Base-by-base conservation (phyloP, 2,888 invertebrate species). In the Platycheirus rosarum region DNA sequence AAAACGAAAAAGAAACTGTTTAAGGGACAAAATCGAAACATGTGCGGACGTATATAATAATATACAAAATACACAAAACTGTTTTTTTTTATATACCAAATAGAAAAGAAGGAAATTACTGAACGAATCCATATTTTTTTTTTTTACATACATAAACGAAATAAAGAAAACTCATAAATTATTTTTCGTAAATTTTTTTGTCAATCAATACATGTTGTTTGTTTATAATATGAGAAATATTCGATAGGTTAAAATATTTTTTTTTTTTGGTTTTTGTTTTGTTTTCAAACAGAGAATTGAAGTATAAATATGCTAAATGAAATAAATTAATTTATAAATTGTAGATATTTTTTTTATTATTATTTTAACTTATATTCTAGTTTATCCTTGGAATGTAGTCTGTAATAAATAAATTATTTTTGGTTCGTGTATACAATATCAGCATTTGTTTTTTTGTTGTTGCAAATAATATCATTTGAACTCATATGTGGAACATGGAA, bases 111-210 rank as follows among this genome's bases (percentile, higher is more conserved):
- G 76, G 66, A 80, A 74, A 65, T 75, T 74, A 84, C 63, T 77
- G 78, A 78, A 84, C 70, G 78, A 74, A 78, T 74, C 73, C 82
- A 71, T 62, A 62, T 63, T 29, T 35, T 23, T 46, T n/a, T 42
- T 32, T 44, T 60, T 60, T 60, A 60, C 44, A 44, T 60, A 60
- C 20, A 44, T 62, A 68, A 76, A 77, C 62, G 63, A 80, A 80
- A 77, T 42, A 82, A 82, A 73, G 63, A 77, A 77, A 77, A 82
- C 82, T 82, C 82, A 82, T 82, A 82, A 82, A 60, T 77, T 82
- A 77, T 76, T 84, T 71, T 76, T 69, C 65, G 69, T 82, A 63
- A 57, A 62, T 63, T 60, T 49, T 68, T 55, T 71, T 62, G 49
- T 80, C 73, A 84, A 84, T 78, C 78, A 73, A 71, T 79, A 75